These are phyloP conservation scores for Ypsolopha sequella DNA, from an alignment of 2,888 invertebrate species.

Conservation along the genomic window DNA sequence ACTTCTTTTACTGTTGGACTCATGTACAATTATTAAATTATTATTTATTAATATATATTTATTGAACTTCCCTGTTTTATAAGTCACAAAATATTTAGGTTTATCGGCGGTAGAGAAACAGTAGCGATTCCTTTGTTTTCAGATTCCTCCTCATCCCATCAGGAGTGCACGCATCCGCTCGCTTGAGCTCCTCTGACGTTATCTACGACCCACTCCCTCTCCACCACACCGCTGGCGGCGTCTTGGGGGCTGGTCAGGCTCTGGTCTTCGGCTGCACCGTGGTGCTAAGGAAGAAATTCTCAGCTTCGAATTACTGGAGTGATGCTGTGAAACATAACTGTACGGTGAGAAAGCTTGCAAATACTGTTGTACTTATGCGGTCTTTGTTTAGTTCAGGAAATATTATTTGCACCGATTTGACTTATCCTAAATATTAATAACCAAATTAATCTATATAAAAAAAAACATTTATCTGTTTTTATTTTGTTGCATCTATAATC, in stretches of 20 bases:
- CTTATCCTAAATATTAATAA: too few relatives aligned
- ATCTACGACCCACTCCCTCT: slow-evolving; percentile 92
- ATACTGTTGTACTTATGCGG: too few relatives aligned
- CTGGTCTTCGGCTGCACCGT: slow-evolving; percentile 82
- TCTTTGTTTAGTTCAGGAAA: too few relatives aligned
- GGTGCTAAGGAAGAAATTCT: slow-evolving; percentile 91
- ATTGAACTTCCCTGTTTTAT: too few relatives aligned
- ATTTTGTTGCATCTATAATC: too few relatives aligned
- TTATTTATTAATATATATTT: too few relatives aligned
- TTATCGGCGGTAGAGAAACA: background rate
- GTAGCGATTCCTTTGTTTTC: slow-evolving; percentile 9
- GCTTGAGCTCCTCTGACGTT: slow-evolving; percentile 74
- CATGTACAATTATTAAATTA: too few relatives aligned
- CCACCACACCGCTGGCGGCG: slow-evolving; percentile 94
- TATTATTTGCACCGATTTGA: too few relatives aligned
- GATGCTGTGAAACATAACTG: slow-evolving; percentile 91
- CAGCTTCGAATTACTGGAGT: slow-evolving; percentile 93
- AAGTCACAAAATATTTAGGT: background rate
- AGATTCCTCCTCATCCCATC: slow-evolving; percentile 78
- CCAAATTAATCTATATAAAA: too few relatives aligned
- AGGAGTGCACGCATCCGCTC: slow-evolving; percentile 75
- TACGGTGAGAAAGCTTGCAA: slow-evolving; percentile 72
- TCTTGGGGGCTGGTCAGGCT: slow-evolving; percentile 84
- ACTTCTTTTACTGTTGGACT: too few relatives aligned
- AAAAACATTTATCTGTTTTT: too few relatives aligned